Percentiles rank a stretch among this genome's conserved stretches.
phyloP scores from a whole-genome alignment of 2,888 invertebrate genomes.

The Anoncus sp. region DNA sequence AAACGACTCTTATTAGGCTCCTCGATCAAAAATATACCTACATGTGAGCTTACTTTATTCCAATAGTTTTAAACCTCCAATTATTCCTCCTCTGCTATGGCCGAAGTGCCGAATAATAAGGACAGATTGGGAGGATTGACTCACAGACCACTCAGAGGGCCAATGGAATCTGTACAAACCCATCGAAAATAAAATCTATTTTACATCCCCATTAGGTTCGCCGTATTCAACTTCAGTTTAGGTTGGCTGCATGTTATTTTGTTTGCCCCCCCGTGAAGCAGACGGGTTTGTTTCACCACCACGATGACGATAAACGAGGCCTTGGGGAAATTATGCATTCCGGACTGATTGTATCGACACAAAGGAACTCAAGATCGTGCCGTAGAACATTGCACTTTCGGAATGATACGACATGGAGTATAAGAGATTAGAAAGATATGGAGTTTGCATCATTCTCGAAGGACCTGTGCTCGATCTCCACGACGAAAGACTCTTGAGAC shows the following conservation, averaged over 20 bases:
- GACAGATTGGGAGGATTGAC: too few relatives aligned
- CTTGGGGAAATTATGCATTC: neutral
- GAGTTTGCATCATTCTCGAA: neutral
- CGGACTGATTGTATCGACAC: neutral
- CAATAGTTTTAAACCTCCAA: neutral
- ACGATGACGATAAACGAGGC: neutral
- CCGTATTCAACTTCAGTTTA: too few relatives aligned
- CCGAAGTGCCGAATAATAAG: neutral
- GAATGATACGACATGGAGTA: neutral
- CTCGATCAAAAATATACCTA: neutral
- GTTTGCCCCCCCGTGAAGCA: too few relatives aligned
- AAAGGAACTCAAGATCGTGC: neutral
- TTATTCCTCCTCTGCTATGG: neutral
- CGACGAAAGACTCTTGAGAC: slow-evolving; percentile 8
- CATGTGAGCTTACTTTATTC: neutral
- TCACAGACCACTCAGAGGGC: too few relatives aligned
- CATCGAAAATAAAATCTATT: too few relatives aligned
- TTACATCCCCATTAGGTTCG: too few relatives aligned
- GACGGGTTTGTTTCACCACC: too few relatives aligned
- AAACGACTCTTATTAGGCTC: neutral
- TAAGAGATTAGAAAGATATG: neutral
- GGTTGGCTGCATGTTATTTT: too few relatives aligned
- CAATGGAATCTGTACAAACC: too few relatives aligned
- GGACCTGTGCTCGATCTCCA: neutral
- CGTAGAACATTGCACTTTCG: neutral